A percentile compares a stretch with the other conserved stretches of the same genome.
Evolutionary conservation across 2,797 vertebrate genomes (phyloP).

Genomic region (Enteromius mattozi): DNA sequence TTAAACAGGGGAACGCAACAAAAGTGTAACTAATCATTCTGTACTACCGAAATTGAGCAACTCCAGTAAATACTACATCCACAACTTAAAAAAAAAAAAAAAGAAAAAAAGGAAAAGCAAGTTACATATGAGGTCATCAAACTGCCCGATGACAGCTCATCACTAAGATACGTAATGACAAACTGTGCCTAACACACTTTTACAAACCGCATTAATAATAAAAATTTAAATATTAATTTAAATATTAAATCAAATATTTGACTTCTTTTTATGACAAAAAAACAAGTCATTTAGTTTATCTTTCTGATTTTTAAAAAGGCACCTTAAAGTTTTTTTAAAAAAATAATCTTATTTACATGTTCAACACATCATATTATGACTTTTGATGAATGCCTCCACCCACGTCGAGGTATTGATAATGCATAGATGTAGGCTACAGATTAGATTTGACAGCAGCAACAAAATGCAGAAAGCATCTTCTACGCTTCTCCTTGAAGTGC

Average conservation of each 20-base stretch:
- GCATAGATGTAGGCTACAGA: not conserved
- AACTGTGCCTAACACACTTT: not conserved
- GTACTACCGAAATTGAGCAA: not conserved
- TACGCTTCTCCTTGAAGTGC: no score
- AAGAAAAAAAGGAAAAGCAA: not conserved
- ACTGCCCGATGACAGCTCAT: not conserved
- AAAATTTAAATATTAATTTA: no score
- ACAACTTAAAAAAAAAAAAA: not conserved
- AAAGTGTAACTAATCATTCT: not conserved
- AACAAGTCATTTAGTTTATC: no score
- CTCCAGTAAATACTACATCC: not conserved
- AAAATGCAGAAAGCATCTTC: no score
- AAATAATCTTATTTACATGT: no score
- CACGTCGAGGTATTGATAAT: not conserved
- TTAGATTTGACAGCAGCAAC: not conserved
- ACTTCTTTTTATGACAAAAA: no score
- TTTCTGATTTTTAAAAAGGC: no score
- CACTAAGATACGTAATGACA: not conserved
- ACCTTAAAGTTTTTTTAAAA: no score
- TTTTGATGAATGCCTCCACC: not conserved
- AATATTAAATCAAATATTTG: no score
- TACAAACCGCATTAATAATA: not conserved
- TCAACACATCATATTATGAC: no score
- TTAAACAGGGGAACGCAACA: not conserved
- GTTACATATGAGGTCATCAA: not conserved